Base-by-base conservation (phyloP, 2,797 vertebrate species). In the Pterois miles region DNA sequence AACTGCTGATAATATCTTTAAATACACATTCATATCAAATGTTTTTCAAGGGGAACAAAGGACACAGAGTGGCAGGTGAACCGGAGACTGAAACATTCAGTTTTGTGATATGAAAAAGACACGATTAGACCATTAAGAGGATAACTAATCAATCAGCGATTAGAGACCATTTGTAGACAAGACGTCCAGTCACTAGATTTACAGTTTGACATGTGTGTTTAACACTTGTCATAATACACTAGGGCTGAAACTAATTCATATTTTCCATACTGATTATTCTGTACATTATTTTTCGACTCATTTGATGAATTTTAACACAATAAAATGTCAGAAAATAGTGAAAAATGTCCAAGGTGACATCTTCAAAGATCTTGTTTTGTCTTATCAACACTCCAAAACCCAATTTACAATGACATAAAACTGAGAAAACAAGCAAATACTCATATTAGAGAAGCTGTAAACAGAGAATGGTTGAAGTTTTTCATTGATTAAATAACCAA, bases 21-120 rank as follows among this genome's bases (percentile, higher is more conserved):
- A 87, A 79, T 69, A 90, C 80, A 92, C 85, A 84, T 62, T 66
- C 43, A 58, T 85, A 91, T 83, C 81, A 67, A 50, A 1, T 73
- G 22, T 64, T 78, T 84, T 70, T 22, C 31, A 58, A 6, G 0
- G 11, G 9, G 23, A 27, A 74, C 68, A 79, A 84, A 78, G 60
- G 67, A 63, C 36, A 78, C 29, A 62, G 48, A 50, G 29, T 4
- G 29, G 52, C 54, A 65, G 64, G 0, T 18, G 29, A 64, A 60
- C 43, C 64, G 23, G 11, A 71, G 11, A 36, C 27, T 4, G 10
- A 78, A 71, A 62, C 1, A 66, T 54, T 67, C 23, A 70, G 25
- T 43, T 3, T 20, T 2, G 10, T 12, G 6, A 71, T 23, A 23
- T 13, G 9, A 29, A 34, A 29, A 29, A 46, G 22, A 53, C 13